Evolutionary conservation across 2,113 vertebrate genomes (phyloP).

Genomic region (Rhinolophus ferrumequinum): DNA sequence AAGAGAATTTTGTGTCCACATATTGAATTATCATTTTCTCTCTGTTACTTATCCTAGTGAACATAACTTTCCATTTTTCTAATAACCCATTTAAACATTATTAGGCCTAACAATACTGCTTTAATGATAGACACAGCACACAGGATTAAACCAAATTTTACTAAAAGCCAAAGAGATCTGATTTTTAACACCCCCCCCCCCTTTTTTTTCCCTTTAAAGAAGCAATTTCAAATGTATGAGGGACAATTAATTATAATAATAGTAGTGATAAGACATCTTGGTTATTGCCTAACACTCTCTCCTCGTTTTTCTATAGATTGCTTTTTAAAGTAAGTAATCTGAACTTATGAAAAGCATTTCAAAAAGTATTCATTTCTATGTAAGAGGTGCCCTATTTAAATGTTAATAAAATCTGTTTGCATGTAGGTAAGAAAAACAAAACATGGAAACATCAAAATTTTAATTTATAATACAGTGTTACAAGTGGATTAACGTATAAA

Average conservation of each 20-base stretch:
- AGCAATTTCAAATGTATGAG: not conserved
- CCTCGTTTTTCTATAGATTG: not conserved
- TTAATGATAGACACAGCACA: not conserved
- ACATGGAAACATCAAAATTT: not conserved
- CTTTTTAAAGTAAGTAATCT: conserved; percentile 24
- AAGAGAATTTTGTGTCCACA: not conserved
- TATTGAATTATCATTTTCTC: conserved; percentile 5
- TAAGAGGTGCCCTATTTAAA: not conserved
- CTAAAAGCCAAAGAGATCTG: not conserved
- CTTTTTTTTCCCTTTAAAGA: not conserved
- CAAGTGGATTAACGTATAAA: conserved; percentile 4
- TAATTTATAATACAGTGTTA: not conserved
- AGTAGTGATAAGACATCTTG: not conserved
- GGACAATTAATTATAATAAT: not conserved
- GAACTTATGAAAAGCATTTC: not conserved
- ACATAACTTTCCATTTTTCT: not conserved
- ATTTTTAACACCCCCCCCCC: not conserved
- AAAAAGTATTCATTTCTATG: not conserved
- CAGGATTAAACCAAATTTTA: not conserved
- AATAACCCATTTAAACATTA: not conserved
- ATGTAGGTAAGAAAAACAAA: not conserved
- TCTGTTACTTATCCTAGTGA: not conserved
- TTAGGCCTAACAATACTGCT: not conserved
- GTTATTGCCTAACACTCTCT: not conserved
- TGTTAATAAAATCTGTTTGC: not conserved